Conservation (phyloP, 2,888 invertebrate species). For the Lepidochrysops patricia region DNA sequence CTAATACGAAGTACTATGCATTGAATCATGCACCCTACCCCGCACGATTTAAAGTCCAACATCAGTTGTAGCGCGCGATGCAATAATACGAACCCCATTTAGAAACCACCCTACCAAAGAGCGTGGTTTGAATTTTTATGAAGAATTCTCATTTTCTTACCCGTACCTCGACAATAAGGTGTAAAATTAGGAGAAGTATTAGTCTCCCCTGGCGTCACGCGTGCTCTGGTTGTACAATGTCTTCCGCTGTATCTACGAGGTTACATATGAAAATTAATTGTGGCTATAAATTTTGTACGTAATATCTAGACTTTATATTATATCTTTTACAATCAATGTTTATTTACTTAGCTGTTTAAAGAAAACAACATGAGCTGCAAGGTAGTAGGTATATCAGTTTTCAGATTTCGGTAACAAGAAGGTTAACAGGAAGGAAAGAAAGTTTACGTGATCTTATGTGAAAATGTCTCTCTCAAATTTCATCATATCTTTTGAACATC, state of each 20-base stretch:
- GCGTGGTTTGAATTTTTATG: slow-evolving; percentile 44
- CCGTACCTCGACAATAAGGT: slow-evolving; percentile 63
- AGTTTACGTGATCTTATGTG: no score
- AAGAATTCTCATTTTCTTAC: slow-evolving; percentile 61
- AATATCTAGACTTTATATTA: not conserved
- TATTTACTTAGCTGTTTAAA: not conserved
- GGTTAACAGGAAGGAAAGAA: no score
- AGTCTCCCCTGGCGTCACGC: slow-evolving; percentile 54
- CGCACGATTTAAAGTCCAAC: slow-evolving; percentile 14
- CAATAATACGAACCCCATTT: slow-evolving; percentile 23
- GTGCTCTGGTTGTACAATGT: slow-evolving; percentile 55
- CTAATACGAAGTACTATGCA: not conserved
- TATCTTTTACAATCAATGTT: not conserved
- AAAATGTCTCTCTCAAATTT: no score
- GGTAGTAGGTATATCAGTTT: no score
- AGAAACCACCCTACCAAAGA: slow-evolving; percentile 26
- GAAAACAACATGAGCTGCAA: no score
- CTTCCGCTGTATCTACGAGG: slow-evolving; percentile 19
- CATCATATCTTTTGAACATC: no score
- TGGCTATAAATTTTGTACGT: not conserved
- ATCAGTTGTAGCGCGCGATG: slow-evolving; percentile 18
- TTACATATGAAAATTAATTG: slow-evolving; percentile 2
- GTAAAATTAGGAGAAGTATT: slow-evolving; percentile 71
- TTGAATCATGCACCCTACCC: not conserved
- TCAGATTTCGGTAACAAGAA: no score